phyloP scores from a whole-genome alignment of 2,888 invertebrate genomes.

The Scrobipalpa costella region DNA sequence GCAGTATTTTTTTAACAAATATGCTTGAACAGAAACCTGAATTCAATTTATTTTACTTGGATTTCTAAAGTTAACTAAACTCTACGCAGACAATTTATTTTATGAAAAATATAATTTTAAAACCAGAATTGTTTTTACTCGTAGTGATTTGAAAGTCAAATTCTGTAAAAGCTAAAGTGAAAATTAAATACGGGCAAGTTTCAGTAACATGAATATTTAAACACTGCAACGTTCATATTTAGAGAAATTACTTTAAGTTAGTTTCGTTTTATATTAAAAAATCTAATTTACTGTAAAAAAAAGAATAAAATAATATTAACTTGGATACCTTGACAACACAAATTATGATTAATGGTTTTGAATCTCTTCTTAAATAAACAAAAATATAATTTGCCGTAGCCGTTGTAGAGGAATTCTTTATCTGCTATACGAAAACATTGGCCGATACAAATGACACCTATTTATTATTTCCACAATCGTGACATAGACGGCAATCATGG shows the following conservation, averaged over 20 bases:
- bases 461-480: neutral
- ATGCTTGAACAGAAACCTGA: too few species aligned
- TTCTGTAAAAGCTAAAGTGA: conserved; percentile 26
- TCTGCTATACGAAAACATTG: neutral
- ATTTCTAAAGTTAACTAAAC: neutral
- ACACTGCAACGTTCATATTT: conserved; percentile 14
- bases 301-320: too few species aligned
- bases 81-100: neutral
- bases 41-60: too few species aligned
- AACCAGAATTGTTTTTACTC: conserved; percentile 20
- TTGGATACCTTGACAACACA: too few species aligned
- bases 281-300: too few species aligned
- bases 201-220: conserved; percentile 27
- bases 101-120: neutral
- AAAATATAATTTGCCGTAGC: too few species aligned
- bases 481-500: neutral
- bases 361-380: too few species aligned
- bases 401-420: too few species aligned
- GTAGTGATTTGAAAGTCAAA: conserved; percentile 27
- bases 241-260: conserved; percentile 18
- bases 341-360: too few species aligned
- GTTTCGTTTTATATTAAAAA: too few species aligned
- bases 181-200: conserved; percentile 28
- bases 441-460: neutral
- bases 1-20: neutral